These are phyloP conservation scores for Bothrops jararaca DNA, from an alignment of 2,113 vertebrate genomes.

Conservation along the genomic window DNA sequence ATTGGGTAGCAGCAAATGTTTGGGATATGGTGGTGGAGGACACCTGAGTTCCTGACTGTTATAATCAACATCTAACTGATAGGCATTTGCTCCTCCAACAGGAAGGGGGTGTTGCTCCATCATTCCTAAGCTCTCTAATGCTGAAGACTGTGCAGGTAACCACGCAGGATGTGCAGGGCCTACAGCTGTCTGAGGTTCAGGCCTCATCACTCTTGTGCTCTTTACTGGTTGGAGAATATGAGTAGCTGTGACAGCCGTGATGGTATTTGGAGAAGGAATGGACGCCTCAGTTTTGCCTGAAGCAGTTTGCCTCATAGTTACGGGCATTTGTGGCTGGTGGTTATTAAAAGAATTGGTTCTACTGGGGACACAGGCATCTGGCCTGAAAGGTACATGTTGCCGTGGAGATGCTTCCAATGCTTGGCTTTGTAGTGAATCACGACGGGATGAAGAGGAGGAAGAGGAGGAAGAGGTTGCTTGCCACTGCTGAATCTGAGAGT, in stretches of 20 bases:
- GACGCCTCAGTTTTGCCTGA: constrained; percentile 79
- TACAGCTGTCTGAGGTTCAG: constrained; percentile 94
- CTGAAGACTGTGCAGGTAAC: constrained; percentile 77
- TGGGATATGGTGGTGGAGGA: constrained; percentile 92
- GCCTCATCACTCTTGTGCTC: constrained; percentile 93
- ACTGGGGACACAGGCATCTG: constrained; percentile 82
- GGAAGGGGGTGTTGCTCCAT: constrained; percentile 78
- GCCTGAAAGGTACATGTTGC: constrained; percentile 80
- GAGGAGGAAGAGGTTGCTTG: constrained; percentile 66
- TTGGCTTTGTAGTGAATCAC: constrained; percentile 78
- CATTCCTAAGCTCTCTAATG: constrained; percentile 65
- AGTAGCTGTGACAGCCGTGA: constrained; percentile 89
- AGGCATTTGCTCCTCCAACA: constrained; percentile 69
- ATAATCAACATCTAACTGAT: constrained; percentile 75
- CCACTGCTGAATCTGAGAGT: constrained; percentile 77
- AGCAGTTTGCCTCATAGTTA: constrained; percentile 74
- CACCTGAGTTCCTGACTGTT: constrained; percentile 81
- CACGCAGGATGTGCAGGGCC: constrained; percentile 92
- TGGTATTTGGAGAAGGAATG: constrained; percentile 84
- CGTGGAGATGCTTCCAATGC: constrained; percentile 74
- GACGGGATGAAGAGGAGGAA: constrained; percentile 70
- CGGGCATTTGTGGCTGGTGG: constrained; percentile 74
- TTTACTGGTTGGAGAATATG: constrained; percentile 95
- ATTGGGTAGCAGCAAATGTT: constrained; percentile 80
- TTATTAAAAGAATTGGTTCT: constrained; percentile 93